phyloP scores from a whole-genome alignment of 2,113 vertebrate species.

The Oenanthe melanoleuca region DNA sequence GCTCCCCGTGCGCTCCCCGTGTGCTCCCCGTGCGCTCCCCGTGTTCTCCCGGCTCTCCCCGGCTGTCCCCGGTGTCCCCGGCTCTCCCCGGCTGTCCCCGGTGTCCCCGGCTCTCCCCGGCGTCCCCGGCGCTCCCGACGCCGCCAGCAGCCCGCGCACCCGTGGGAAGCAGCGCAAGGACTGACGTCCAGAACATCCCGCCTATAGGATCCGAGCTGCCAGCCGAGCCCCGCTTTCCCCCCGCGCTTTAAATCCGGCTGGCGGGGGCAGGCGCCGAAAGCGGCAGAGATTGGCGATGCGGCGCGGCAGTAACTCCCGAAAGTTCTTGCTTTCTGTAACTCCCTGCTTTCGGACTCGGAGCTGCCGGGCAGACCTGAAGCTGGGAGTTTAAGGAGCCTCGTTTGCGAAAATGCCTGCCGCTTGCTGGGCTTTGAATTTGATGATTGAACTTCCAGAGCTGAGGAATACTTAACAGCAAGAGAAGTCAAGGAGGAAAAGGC shows the following conservation, averaged over 20 bases:
- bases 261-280: constrained; percentile 23
- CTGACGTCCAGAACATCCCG: constrained; percentile 67
- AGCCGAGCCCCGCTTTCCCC: constrained; percentile 52
- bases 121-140: background rate
- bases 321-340: constrained; percentile 55
- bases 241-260: constrained; percentile 62
- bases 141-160: background rate
- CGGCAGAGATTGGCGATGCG: constrained; percentile 36
- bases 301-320: constrained; percentile 25
- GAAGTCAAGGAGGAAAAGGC: background rate
- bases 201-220: constrained; percentile 71
- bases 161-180: constrained; percentile 32
- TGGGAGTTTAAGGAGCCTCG: background rate
- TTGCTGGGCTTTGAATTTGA: background rate
- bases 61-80: background rate
- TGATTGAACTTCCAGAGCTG: background rate
- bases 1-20: background rate
- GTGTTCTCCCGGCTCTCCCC: background rate
- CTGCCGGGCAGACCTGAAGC: background rate
- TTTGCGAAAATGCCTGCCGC: background rate
- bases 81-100: background rate
- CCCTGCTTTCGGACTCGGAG: background rate
- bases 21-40: background rate
- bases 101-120: background rate
- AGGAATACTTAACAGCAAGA: background rate